Evolutionary conservation across 2,113 vertebrate species (phyloP).

Genomic region (Arothron firmamentum): DNA sequence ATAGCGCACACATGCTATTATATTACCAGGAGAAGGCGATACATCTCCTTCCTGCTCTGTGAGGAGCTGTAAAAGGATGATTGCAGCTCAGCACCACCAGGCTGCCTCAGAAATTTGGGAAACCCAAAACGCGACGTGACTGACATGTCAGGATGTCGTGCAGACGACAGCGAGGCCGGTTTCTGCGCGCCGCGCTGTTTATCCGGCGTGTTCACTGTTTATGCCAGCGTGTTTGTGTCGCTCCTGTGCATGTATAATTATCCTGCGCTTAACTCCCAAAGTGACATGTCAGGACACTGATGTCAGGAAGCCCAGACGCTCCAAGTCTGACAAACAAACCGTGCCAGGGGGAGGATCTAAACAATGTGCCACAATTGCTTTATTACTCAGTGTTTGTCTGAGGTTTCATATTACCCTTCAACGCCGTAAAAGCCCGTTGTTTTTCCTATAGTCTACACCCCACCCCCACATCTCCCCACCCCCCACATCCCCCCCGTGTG

Average conservation of each 20-base stretch:
- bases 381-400: constrained; percentile 60
- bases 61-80: too few species aligned
- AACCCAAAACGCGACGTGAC: constrained; percentile 26
- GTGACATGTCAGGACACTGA: constrained; percentile 53
- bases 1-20: too few species aligned
- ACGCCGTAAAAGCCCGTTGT: constrained; percentile 46
- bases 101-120: constrained; percentile 23
- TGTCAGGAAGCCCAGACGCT: constrained; percentile 55
- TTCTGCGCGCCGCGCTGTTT: constrained; percentile 26
- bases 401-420: constrained; percentile 63
- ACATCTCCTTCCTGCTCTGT: too few species aligned
- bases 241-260: constrained; percentile 7
- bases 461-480: too few species aligned
- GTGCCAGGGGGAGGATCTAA: constrained; percentile 45
- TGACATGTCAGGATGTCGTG: constrained; percentile 47
- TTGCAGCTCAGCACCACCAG: constrained; percentile 49
- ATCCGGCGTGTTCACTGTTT: constrained; percentile 19
- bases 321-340: constrained; percentile 50
- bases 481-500: too few species aligned
- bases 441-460: constrained; percentile 19
- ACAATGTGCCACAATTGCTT: constrained; percentile 54
- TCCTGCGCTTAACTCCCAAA: constrained; percentile 8
- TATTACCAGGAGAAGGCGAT: too few species aligned
- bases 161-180: constrained; percentile 23
- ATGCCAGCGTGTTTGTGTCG: constrained; percentile 5